Evolutionary conservation across 2,888 invertebrate species (phyloP), one percentile per base, ranked within the genome.

Genomic region (Argynnis bischoffii): DNA sequence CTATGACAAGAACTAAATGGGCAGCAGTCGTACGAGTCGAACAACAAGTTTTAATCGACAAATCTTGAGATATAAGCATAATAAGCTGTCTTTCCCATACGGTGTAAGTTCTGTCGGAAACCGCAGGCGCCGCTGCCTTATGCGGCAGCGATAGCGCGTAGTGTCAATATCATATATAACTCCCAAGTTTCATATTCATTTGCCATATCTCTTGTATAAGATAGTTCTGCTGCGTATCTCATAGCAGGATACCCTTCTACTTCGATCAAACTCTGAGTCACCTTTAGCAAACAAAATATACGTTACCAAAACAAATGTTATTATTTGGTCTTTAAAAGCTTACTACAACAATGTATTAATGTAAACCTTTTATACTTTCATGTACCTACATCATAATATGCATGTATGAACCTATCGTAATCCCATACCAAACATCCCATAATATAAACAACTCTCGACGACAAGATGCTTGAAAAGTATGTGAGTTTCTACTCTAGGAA

Each of bases 111-210:
- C 31, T 61, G 21, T 54, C 69, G 46, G 66, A 69, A 48, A n/a
- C 61, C 69, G 60, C 66, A 57, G 71, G 69, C 71, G 69, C 71
- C 71, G 46, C 50, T 51, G 15, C 64, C 71, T 54, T 71, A 69
- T 70, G 56, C 57, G 61, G n/a, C 50, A 16, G 61, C 53, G 18
- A 53, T 35, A 51, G 51, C 18, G 51, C 51, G 50, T 21, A 8
- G 35, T 53, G 41, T 61, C 16, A 61, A 61, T 51, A 53, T 53
- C 51, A 61, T 53, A 31, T 11, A 61, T 61, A 61, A 61, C 50
- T 53, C 21, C 21, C 18, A 16, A 61, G 61, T 61, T 61, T 61
- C 51, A 41, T 61, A 61, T 61, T 41, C 35, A 41, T 61, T 53
- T 61, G 35, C 51, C 41, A 35, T 53, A 61, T 53, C 53, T 61